Conservation (phyloP, 1,140 invertebrate genomes). For the Pomacea maculata region DNA sequence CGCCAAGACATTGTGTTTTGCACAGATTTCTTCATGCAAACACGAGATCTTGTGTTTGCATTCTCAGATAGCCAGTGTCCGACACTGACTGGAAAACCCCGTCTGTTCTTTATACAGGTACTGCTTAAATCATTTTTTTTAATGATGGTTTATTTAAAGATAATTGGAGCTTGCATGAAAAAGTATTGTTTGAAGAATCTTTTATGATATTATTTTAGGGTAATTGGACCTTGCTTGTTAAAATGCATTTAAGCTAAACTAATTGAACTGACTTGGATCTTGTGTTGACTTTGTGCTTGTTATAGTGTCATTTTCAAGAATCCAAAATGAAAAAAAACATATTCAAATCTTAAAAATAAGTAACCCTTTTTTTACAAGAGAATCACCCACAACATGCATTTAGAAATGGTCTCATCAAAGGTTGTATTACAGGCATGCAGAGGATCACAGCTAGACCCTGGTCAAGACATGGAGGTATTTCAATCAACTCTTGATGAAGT, state of each 20-base stretch:
- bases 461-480: constrained; percentile 30
- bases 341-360: too few species aligned
- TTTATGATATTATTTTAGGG: too few species aligned
- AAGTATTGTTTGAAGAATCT: too few species aligned
- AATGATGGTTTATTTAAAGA: neutral
- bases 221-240: too few species aligned
- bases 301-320: too few species aligned
- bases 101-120: constrained; percentile 57
- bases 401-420: neutral
- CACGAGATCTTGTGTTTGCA: constrained; percentile 75
- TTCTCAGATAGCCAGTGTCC: constrained; percentile 72
- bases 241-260: too few species aligned
- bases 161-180: too few species aligned
- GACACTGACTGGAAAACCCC: constrained; percentile 48
- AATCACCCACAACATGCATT: neutral
- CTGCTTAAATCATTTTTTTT: neutral
- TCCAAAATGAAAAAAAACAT: neutral
- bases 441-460: constrained; percentile 43
- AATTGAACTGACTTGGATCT: too few species aligned
- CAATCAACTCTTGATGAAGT: constrained; percentile 21
- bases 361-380: too few species aligned
- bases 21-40: constrained; percentile 76
- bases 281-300: too few species aligned
- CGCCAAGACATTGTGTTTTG: constrained; percentile 65
- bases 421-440: constrained; percentile 45